phyloP scores from a whole-genome alignment of 2,113 vertebrate species.

The Heterotilapia buettikoferi region DNA sequence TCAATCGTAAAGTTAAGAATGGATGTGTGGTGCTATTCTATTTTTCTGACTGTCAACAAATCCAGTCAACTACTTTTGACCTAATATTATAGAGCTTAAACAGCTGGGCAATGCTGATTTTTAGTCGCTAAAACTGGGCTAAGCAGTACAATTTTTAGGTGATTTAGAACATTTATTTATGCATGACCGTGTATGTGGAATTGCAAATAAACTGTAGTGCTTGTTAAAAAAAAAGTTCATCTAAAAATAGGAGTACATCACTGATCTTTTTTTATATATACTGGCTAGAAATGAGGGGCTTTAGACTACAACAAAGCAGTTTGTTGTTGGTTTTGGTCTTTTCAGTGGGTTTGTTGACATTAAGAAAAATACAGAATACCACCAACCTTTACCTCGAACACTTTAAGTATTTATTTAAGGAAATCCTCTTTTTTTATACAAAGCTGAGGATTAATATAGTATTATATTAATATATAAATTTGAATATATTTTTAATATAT shows the following conservation, averaged over 20 bases:
- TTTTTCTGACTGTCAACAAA: constrained; percentile 1
- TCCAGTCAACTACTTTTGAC: neutral
- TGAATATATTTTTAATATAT: neutral
- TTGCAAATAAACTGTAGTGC: neutral
- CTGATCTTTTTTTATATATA: neutral
- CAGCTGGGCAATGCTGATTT: neutral
- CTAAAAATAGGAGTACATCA: neutral
- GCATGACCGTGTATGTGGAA: neutral
- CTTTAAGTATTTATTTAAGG: neutral
- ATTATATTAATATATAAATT: neutral
- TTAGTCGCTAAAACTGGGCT: neutral
- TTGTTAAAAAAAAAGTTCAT: neutral
- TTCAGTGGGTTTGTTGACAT: neutral
- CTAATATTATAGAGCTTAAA: neutral
- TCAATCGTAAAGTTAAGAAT: neutral
- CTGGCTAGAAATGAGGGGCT: neutral
- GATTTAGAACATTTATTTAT: neutral
- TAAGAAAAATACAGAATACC: neutral
- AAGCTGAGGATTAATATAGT: neutral
- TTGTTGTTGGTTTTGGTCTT: neutral
- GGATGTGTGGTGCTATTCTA: neutral
- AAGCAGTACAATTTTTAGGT: neutral
- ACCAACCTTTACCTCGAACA: neutral
- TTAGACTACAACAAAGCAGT: neutral
- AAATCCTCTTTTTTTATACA: neutral